phyloP scores from a whole-genome alignment of 2,888 invertebrate genomes.

The Spodoptera littoralis region DNA sequence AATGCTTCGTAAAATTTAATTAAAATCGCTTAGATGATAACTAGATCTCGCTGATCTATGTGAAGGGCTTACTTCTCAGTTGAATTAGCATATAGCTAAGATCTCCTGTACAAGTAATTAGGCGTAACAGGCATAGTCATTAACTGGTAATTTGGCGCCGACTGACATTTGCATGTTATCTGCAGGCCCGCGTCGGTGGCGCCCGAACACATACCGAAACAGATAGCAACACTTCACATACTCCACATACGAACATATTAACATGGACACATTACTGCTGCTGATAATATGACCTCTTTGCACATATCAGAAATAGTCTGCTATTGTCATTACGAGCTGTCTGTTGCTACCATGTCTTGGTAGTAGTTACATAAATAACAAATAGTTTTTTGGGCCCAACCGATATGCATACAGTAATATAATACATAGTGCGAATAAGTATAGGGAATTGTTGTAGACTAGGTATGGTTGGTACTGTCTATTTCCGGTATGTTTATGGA shows the following conservation, averaged over 20 bases:
- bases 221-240: constrained; percentile 33
- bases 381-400: constrained; percentile 4
- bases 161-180: constrained; percentile 57
- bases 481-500: constrained; percentile 41
- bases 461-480: constrained; percentile 13
- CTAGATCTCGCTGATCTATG: constrained; percentile 10
- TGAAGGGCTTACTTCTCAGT: not conserved
- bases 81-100: not conserved
- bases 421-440: constrained; percentile 19
- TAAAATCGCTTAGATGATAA: constrained; percentile 15
- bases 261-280: constrained; percentile 23
- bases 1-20: constrained; percentile 32
- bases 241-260: constrained; percentile 49
- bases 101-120: constrained; percentile 14
- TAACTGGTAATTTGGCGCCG: constrained; percentile 53
- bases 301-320: constrained; percentile 27
- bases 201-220: constrained; percentile 39
- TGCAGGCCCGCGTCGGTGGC: constrained; percentile 27
- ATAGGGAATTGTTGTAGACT: constrained; percentile 13
- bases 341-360: constrained; percentile 11
- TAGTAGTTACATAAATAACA: constrained; percentile 17
- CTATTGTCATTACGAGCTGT: constrained; percentile 8
- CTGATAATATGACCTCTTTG: constrained; percentile 27
- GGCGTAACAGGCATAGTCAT: constrained; percentile 37
- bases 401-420: constrained; percentile 13